A percentile compares a stretch with the other conserved stretches of the same genome.
phyloP scores from a whole-genome alignment of 2,113 vertebrate species.

The Eulemur macaco region DNA sequence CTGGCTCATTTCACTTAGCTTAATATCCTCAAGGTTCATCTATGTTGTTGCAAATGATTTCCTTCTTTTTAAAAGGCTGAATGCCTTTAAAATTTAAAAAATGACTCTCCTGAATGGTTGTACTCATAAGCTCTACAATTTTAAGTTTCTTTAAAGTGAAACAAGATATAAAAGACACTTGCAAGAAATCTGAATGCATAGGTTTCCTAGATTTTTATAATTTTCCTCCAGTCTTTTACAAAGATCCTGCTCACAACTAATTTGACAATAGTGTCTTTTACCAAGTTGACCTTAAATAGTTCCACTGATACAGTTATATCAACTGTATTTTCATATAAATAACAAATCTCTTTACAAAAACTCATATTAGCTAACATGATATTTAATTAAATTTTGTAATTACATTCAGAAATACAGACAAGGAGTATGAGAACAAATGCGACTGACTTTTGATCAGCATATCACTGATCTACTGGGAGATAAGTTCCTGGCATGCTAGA shows the following conservation, averaged over 20 bases:
- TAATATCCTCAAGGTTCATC: background rate
- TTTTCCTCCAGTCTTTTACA: background rate
- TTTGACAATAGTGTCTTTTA: background rate
- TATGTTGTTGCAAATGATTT: background rate
- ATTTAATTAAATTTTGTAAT: background rate
- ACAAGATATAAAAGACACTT: background rate
- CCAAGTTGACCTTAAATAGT: background rate
- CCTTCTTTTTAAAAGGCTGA: background rate
- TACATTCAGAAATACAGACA: background rate
- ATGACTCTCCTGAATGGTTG: background rate
- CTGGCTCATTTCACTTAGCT: background rate
- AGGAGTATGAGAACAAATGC: background rate
- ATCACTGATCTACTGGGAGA: background rate
- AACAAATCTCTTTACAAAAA: background rate
- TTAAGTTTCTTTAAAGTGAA: constrained; percentile 17
- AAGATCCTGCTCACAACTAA: background rate
- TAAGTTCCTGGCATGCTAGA: background rate
- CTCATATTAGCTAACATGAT: background rate
- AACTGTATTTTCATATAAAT: background rate
- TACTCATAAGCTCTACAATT: background rate
- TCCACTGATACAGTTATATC: background rate
- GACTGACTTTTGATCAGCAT: background rate
- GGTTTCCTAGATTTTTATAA: background rate
- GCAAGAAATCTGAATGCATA: background rate
- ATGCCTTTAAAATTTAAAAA: too few relatives aligned